Base-by-base conservation (phyloP, 2,113 vertebrate genomes). In the Talpa occidentalis region DNA sequence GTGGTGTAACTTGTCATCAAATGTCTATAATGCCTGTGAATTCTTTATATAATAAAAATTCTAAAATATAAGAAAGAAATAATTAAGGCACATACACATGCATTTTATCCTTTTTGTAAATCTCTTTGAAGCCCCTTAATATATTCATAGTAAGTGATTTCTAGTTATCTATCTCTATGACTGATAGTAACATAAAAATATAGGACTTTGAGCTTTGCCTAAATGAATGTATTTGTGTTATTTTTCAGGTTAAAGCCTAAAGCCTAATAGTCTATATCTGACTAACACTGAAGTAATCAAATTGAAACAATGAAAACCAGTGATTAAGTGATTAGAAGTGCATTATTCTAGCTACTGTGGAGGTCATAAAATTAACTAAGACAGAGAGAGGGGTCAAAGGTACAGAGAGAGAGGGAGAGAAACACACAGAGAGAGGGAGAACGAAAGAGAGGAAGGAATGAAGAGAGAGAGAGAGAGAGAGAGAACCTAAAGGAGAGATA, bases 1-100 rank as follows among this genome's bases (percentile, higher is more conserved):
- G 66, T 80, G 9, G 52, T 76, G 26, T 88, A 40, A 94, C 14
- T 86, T 95, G 47, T 90, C 21, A 86, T 24, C 24, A 88, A 88
- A 78, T 12, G 87, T 62, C 80, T 90, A 42, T n/a, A 90, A 81
- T 35, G 28, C 47, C 40, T 82, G 40, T 92, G 47, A 78, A 79
- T 83, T 89, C 7, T 74, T 86, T 74, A 67, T 82, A 26, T 47
- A 88, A 54, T 66, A 92, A 12, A 85, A 78, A n/a, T 32, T 26
- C 19, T 40, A 76, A 94, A 67, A 85, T 84, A 1, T 59, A 85
- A 91, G 54, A 47, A 82, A 78, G 47, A 64, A 89, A 67, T n/a
- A 56, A 54, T 47, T 54, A 62, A 60, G 35, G n/a, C 26, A 70
- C 6, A 64, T 77, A 16, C 8, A 24, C 0, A 19, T 62, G 7